Conservation (phyloP, 2,888 invertebrate species). For the Drosophila paramelanica region DNA sequence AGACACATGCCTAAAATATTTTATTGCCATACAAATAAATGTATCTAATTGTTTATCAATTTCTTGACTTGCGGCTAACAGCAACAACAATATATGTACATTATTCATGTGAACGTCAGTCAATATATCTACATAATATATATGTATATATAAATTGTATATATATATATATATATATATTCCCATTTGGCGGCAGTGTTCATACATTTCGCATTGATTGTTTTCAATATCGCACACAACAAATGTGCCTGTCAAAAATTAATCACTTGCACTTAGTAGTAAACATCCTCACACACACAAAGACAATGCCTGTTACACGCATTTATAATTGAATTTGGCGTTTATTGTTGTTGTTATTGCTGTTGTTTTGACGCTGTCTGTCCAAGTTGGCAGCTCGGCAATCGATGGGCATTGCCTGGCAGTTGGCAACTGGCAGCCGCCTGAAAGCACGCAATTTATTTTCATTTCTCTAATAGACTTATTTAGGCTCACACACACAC, state of each 20-base stretch:
- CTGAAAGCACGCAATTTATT: slow-evolving; percentile 82
- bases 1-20: slow-evolving; percentile 35
- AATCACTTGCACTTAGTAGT: slow-evolving; percentile 79
- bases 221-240: slow-evolving; percentile 74
- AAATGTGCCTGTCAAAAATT: slow-evolving; percentile 81
- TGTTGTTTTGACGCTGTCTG: slow-evolving; percentile 66
- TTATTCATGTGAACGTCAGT: slow-evolving; percentile 34
- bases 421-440: slow-evolving; percentile 73
- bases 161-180: not conserved
- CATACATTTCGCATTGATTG: slow-evolving; percentile 75
- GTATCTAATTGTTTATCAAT: slow-evolving; percentile 59
- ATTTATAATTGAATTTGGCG: slow-evolving; percentile 82
- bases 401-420: slow-evolving; percentile 61
- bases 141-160: not conserved
- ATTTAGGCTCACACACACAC: slow-evolving; percentile 63
- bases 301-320: slow-evolving; percentile 67
- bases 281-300: slow-evolving; percentile 34
- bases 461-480: slow-evolving; percentile 82
- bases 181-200: slow-evolving; percentile 40
- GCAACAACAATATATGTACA: slow-evolving; percentile 18
- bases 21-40: slow-evolving; percentile 32
- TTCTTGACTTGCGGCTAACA: slow-evolving; percentile 54
- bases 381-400: slow-evolving; percentile 74
- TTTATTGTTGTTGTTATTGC: slow-evolving; percentile 40
- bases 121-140: slow-evolving; percentile 11